Evolutionary conservation across 2,113 vertebrate species (phyloP).

Genomic region (Anolis carolinensis): DNA sequence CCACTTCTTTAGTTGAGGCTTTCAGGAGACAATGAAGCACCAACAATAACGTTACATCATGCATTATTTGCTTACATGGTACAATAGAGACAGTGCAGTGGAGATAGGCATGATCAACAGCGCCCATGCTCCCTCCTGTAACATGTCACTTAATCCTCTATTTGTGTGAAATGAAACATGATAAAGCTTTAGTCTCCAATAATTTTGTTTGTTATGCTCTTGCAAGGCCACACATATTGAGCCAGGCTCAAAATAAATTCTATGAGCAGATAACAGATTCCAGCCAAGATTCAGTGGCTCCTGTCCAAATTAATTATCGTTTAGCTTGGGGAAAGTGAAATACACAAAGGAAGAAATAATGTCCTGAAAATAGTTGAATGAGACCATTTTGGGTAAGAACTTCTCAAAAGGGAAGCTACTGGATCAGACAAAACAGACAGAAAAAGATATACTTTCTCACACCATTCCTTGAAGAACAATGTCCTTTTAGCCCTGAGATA

Average conservation of each 20-base stretch:
- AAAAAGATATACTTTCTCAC: background rate
- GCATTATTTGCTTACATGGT: no score
- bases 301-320: slow-evolving; percentile 1
- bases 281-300: slow-evolving; percentile 6
- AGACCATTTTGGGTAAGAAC: no score
- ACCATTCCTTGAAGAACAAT: no score
- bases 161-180: no score
- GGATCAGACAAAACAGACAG: background rate
- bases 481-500: background rate
- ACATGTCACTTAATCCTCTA: no score
- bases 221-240: background rate
- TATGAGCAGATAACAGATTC: background rate
- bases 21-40: no score
- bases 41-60: no score
- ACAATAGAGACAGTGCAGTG: no score
- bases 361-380: background rate
- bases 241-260: background rate
- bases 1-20: no score
- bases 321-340: background rate
- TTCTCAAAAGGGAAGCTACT: background rate
- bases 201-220: background rate
- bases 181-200: background rate
- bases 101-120: no score
- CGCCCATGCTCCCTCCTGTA: no score
- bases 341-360: background rate